Evolutionary conservation across 37 sponge, comb jelly and placozoan genomes (phyloP), one percentile per base, ranked within the genome.

Genomic region (Petrosia ficiformis): DNA sequence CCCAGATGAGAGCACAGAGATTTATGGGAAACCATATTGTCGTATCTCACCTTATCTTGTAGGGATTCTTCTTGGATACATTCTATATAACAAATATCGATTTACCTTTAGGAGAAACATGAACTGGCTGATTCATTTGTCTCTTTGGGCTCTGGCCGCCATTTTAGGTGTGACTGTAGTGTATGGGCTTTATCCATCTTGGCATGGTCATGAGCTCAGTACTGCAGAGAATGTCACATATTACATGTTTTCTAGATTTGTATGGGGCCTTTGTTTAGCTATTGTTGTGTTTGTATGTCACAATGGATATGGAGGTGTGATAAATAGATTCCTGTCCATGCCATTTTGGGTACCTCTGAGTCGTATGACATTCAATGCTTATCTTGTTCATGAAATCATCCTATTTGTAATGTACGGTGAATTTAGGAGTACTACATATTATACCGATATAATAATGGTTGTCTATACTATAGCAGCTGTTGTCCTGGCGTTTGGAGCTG

Each of bases 301-400:
- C 69, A 37, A 79, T 65, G 81, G 84, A 10, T 76, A 80, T 70
- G 90, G 85, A 26, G 76, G 85, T 3, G 28, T 28, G 56, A 67
- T 82, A 56, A 70, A 82, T 43, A 65, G 19, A 4, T 35, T 89
- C 26, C 57, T 89, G 48, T 80, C 85, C 21, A 75, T 81, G 77
- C 22, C 32, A 2, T 42, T 84, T 19, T 89, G 90, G 90, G 54
- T 86, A 34, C 90, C 90, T 2, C 71, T 89, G 1, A 75, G 90
- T 76, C 85, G 85, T 0, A 48, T 89, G 41, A 89, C 85, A 4
- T 86, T 78, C 59, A 26, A 54, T 26, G 81, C 82, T 38, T 89
- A 89, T 74, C 82, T 89, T 21, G 42, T 85, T 21, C 90, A 89
- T 76, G 80, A 70, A 6, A 57, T 85, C 1, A 57, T 89, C 2